These are phyloP conservation scores for Petrophora chlorosata DNA, from an alignment of 2,888 invertebrate species.

Conservation along the genomic window DNA sequence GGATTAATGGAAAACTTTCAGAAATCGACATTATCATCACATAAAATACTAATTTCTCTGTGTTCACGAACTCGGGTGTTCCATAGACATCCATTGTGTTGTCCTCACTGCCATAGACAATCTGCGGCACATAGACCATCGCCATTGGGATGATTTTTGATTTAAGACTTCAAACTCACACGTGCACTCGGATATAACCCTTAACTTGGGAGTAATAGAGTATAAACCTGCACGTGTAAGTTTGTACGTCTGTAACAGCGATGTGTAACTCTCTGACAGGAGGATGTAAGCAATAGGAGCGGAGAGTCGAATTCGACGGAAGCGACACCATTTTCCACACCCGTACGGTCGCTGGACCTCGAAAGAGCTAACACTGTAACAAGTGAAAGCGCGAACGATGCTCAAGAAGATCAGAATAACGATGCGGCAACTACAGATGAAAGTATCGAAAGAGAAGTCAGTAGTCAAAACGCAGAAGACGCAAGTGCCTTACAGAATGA, in stretches of 20 bases:
- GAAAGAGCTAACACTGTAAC: constrained; percentile 27
- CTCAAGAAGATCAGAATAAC: constrained; percentile 7
- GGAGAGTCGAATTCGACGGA: constrained; percentile 66
- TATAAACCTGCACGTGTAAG: constrained; percentile 34
- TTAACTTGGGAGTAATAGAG: constrained; percentile 16
- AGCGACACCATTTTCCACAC: constrained; percentile 70
- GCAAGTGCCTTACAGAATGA: constrained; percentile 33
- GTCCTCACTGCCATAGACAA: constrained; percentile 78
- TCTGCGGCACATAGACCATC: constrained; percentile 45
- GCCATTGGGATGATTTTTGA: constrained; percentile 34
- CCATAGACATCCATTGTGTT: constrained; percentile 62
- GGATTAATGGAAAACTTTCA: constrained; percentile 12
- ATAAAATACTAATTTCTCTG: constrained; percentile 38
- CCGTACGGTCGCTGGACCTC: constrained; percentile 63
- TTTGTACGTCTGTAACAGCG: constrained; percentile 54
- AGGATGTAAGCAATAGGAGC: constrained; percentile 75
- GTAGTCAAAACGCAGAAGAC: constrained; percentile 3
- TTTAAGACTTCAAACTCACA: constrained; percentile 49
- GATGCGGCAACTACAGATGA: no score
- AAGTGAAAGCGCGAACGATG: constrained; percentile 1
- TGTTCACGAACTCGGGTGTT: constrained; percentile 46
- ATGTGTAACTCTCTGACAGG: constrained; percentile 71
- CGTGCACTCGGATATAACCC: constrained; percentile 39
- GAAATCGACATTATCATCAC: constrained; percentile 9
- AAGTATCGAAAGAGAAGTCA: neutral